Conservation (phyloP, 2,113 vertebrate species). For the Rhea americana region DNA sequence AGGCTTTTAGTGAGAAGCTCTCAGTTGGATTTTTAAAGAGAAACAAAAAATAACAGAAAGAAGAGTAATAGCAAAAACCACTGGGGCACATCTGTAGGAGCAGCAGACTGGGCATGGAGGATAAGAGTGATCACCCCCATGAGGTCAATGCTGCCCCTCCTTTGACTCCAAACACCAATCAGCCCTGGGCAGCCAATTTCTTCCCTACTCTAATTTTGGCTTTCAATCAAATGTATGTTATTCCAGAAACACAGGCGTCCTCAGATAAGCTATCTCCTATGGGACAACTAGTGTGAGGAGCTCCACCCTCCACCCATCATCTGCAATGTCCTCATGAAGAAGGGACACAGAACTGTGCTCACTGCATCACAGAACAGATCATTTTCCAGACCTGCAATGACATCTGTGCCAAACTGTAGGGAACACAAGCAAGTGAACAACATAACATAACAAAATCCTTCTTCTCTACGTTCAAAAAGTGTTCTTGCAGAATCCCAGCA, state of each 20-base stretch:
- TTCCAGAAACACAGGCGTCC: conserved; percentile 65
- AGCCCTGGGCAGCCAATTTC: conserved; percentile 34
- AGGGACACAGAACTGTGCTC: neutral
- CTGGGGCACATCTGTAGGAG: conserved; percentile 8
- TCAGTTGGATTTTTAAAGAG: conserved; percentile 2
- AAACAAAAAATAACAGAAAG: conserved; percentile 27
- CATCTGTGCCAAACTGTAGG: neutral
- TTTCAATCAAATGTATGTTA: conserved; percentile 64
- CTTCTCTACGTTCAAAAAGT: neutral
- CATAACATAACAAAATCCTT: neutral
- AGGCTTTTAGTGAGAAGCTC: neutral
- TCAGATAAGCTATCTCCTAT: conserved; percentile 78
- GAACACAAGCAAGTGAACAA: neutral
- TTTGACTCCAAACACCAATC: conserved; percentile 32
- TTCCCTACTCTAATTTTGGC: conserved; percentile 27
- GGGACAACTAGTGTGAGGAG: conserved; percentile 63
- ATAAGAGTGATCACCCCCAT: conserved; percentile 10
- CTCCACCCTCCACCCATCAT: conserved; percentile 16
- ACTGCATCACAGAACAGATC: neutral
- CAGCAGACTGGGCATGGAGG: neutral
- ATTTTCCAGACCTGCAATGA: neutral
- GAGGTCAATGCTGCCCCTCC: neutral
- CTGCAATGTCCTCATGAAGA: neutral
- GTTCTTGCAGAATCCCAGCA: neutral
- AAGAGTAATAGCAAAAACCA: neutral